Evolutionary conservation across 2,113 vertebrate genomes (phyloP), one percentile per base, ranked within the genome.

Genomic region (Cyanoderma ruficeps): DNA sequence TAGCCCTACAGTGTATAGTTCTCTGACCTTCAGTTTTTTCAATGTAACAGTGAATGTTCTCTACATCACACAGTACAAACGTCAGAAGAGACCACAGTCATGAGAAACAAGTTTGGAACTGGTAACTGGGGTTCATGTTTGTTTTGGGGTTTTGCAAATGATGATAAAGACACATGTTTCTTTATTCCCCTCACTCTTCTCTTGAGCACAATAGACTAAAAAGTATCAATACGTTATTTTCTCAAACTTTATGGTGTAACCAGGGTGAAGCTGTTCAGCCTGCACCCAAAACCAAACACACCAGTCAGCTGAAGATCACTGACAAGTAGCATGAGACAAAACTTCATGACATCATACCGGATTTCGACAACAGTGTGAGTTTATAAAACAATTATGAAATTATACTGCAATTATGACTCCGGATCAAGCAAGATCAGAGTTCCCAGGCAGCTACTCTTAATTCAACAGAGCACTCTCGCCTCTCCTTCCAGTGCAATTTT

Each of bases 31-130:
- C 44, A 27, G 1, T 39, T 60, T 47, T n/a, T 53, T 27, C 37
- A 64, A 9, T 0, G 0, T 14, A 81, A 31, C 15, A 72, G 28
- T 6, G 1, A 18, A 31, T 5, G 4, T 24, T 72, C 21, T 59
- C 15, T n/a, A 11, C 1, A 16, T 37, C 10, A 2, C 9, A 21
- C 1, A 56, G 25, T 3, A 55, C 7, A 60, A 61, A 30, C 0
- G 2, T 8, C 11, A 52, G 17, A 68, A 60, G 7, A 60, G 56
- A 63, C 9, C 25, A 63, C 25, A 25, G 21, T 0, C 18, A 49
- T 46, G 31, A 83, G 16, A 72, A 79, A 37, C 3, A 24, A 24
- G 49, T 44, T 49, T 25, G 31, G 55, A 80, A 53, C 5, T 9
- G 4, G 27, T 18, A 27, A 37, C 14, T 25, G 24, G 10, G 10